Conservation (phyloP, 2,113 vertebrate genomes). For the Tricholaema leucomelas region DNA sequence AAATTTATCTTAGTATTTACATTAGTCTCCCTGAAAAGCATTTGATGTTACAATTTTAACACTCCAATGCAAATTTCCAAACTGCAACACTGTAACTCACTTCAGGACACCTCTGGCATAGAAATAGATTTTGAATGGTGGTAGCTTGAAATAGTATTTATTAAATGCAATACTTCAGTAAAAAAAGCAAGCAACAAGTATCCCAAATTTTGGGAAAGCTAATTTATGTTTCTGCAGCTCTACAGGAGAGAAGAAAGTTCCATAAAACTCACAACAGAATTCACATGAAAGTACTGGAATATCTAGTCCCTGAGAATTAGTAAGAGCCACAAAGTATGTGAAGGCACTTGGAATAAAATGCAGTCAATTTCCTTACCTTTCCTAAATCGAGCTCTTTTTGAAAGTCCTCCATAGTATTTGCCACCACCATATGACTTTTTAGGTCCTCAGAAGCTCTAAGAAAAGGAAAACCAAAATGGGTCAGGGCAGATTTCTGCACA, state of each 20-base stretch:
- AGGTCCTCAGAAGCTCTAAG: slow-evolving; percentile 88
- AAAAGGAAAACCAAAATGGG: not conserved
- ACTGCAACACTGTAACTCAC: not conserved
- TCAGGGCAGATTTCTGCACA: not conserved
- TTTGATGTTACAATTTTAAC: slow-evolving; percentile 6
- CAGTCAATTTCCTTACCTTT: slow-evolving; percentile 78
- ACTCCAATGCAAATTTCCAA: not conserved
- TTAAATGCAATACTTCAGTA: not conserved
- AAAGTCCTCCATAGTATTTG: slow-evolving; percentile 90
- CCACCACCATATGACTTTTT: slow-evolving; percentile 88
- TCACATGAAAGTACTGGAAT: not conserved
- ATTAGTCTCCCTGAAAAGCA: not conserved
- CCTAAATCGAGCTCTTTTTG: slow-evolving; percentile 91
- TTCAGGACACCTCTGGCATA: not conserved
- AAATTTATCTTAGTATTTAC: slow-evolving; percentile 10
- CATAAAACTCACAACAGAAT: not conserved
- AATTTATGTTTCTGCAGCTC: not conserved
- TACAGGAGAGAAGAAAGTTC: not conserved
- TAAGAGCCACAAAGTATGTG: not conserved
- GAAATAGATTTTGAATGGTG: not conserved
- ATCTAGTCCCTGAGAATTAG: not conserved
- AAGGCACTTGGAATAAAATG: not conserved
- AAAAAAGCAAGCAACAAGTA: not conserved
- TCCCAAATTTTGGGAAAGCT: not conserved
- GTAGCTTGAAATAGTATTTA: not conserved